Evolutionary conservation across 2,113 vertebrate species (phyloP).

Genomic region (Rhinopomastus cyanomelas): DNA sequence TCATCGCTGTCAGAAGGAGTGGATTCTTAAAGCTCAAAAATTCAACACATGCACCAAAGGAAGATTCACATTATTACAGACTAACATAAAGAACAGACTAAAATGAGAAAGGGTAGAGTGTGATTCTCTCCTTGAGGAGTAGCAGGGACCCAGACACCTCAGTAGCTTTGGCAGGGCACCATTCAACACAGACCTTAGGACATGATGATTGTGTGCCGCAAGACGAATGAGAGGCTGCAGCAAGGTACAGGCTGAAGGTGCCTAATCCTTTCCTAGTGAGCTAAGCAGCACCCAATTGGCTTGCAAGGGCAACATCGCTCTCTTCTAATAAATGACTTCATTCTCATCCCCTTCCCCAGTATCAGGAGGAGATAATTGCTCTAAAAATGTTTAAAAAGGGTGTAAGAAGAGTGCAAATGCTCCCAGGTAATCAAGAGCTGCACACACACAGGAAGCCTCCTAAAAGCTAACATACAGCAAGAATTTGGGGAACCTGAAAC

Average conservation of each 20-base stretch:
- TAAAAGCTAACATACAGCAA: neutral
- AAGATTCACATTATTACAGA: neutral
- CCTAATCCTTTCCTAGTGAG: neutral
- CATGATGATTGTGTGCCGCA: neutral
- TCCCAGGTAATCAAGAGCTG: neutral
- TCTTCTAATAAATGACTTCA: neutral
- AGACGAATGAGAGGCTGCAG: neutral
- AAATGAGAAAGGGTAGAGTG: neutral
- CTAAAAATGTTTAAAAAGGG: neutral
- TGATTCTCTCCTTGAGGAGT: neutral
- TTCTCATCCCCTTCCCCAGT: neutral
- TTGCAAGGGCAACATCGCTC: neutral
- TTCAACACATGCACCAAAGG: neutral
- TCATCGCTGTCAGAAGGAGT: neutral
- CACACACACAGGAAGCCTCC: neutral
- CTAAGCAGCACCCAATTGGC: neutral
- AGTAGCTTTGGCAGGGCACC: neutral
- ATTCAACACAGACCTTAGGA: neutral
- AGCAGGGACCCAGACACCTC: neutral
- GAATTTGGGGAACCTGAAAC: neutral
- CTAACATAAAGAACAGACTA: neutral
- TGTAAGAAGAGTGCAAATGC: neutral
- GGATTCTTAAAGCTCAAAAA: neutral
- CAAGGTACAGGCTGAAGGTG: neutral
- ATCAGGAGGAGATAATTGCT: neutral